Evolutionary conservation across 2,113 vertebrate species (phyloP), one percentile per base, ranked within the genome.

Genomic region (Seriola dumerili): DNA sequence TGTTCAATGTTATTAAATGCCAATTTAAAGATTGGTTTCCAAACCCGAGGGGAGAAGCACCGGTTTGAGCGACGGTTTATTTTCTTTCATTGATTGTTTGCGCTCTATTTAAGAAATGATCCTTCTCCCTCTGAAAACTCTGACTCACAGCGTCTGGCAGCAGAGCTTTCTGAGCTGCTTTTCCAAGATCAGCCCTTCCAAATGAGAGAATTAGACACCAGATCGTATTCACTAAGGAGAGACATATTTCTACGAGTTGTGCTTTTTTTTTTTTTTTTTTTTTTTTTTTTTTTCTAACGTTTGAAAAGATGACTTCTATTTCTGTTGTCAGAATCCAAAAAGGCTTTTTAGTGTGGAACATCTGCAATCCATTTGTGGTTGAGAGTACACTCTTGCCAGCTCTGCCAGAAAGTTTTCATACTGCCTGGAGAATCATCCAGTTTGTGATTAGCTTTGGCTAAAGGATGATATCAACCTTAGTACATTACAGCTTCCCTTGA

Each of bases 311-410:
- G 52, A 80, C 81, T 65, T 89, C 75, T 87, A 85, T 89, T 92
- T 89, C 78, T 88, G 75, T 88, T 92, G 90, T 93, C 76, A 84
- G 74, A 83, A 87, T 92, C 85, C 88, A 88, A 84, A 91, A 90
- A 72, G 65, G 85, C 85, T 90, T 91, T 91, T 89, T 88, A 80
- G 75, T 82, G 63, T 54, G 48, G 65, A 90, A 92, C 92, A 93
- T 93, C 91, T 94, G 93, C 88, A 84, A 91, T 91, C 88, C 91
- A 94, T 94, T 93, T 94, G 90, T 87, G 92, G 93, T 83, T 29
- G 65, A 68, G 82, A 76, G 81, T 76, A 67, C 10, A 14, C 55
- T 81, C 74, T 72, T 85, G 83, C 81, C 91, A 85, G 76, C 84
- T 67, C 76, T 89, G 91, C 89, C 89, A 90, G 85, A 58, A 92